Percentiles rank a stretch among this genome's conserved stretches.
Evolutionary conservation across 2,797 vertebrate species (phyloP).

Genomic region (Amphiprion clarkii): DNA sequence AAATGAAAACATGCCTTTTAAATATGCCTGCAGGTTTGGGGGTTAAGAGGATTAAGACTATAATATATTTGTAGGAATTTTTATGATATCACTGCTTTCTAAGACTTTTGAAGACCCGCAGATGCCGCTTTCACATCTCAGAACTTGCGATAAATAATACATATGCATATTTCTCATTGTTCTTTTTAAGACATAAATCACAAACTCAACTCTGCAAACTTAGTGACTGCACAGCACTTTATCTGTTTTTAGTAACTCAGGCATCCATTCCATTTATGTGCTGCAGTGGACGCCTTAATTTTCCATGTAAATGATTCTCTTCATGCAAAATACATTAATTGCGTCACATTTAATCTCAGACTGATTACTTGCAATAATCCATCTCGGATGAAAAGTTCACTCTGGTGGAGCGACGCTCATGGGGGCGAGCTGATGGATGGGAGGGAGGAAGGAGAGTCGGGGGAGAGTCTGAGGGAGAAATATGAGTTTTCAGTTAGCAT

Average conservation of each 20-base stretch:
- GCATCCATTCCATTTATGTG: constrained; percentile 25
- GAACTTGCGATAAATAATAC: too few species aligned
- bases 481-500: constrained; percentile 45
- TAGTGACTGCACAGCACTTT: neutral
- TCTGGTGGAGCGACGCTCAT: constrained; percentile 19
- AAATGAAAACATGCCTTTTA: too few species aligned
- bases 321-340: constrained; percentile 32
- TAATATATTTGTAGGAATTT: neutral
- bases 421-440: constrained; percentile 45
- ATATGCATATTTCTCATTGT: neutral
- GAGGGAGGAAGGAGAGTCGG: neutral
- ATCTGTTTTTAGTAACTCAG: constrained; percentile 8
- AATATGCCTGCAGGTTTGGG: too few species aligned
- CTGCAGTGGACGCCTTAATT: constrained; percentile 11
- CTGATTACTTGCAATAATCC: constrained; percentile 44
- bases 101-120: too few species aligned
- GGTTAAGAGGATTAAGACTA: too few species aligned
- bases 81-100: neutral
- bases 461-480: constrained; percentile 39
- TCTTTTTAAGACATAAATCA: neutral
- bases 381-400: constrained; percentile 48
- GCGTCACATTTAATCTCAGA: constrained; percentile 41
- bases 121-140: too few species aligned
- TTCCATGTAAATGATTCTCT: constrained; percentile 31
- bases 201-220: neutral